phyloP scores from a whole-genome alignment of 2,797 vertebrate genomes.

The Channallabes apus region DNA sequence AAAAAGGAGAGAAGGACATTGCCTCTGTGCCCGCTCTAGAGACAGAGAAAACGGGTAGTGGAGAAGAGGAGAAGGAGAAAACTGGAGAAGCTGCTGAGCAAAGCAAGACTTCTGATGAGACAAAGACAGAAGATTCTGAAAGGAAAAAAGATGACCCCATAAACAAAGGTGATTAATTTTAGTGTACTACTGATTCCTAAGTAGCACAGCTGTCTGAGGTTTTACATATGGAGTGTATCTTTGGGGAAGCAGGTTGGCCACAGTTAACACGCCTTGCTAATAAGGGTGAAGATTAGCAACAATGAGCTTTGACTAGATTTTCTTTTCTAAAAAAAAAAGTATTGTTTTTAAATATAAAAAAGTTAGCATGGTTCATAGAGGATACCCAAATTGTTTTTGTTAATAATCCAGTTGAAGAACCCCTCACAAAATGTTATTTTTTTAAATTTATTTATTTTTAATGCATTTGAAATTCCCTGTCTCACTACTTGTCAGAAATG shows the following conservation, averaged over 20 bases:
- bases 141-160: conserved; percentile 66
- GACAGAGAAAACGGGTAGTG: conserved; percentile 65
- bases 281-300: not conserved
- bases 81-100: conserved; percentile 62
- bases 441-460: too few relatives aligned
- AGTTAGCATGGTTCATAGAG: too few relatives aligned
- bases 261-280: not conserved
- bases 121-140: conserved; percentile 64
- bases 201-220: not conserved
- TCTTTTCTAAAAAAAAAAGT: too few relatives aligned
- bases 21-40: conserved; percentile 67
- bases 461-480: too few relatives aligned
- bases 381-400: too few relatives aligned
- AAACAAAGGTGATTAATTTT: conserved; percentile 67
- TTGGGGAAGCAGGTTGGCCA: not conserved
- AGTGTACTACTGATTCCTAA: not conserved
- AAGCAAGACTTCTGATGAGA: conserved; percentile 57
- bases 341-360: too few relatives aligned
- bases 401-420: too few relatives aligned
- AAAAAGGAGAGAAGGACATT: conserved; percentile 61
- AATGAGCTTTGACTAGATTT: not conserved
- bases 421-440: too few relatives aligned
- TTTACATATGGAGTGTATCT: not conserved
- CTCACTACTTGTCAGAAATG: too few relatives aligned
- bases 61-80: conserved; percentile 52